Evolutionary conservation across 2,113 vertebrate species (phyloP).

Genomic region (Cyphomyrus plagiostoma): DNA sequence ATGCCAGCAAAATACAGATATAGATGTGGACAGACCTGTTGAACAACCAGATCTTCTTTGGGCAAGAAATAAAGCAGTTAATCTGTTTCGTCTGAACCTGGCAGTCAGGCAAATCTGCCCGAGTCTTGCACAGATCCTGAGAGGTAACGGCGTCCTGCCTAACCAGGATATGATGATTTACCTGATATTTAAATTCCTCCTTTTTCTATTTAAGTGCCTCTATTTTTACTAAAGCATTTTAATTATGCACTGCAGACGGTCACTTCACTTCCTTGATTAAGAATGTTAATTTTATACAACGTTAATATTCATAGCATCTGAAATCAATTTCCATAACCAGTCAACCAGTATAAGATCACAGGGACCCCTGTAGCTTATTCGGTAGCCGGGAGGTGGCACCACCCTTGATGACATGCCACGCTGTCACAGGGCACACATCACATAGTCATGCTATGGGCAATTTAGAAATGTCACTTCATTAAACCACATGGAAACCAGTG

Average conservation of each 20-base stretch:
- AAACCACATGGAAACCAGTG: background rate
- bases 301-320: background rate
- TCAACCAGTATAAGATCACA: background rate
- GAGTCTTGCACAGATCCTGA: conserved; percentile 53
- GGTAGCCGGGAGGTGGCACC: background rate
- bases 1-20: conserved; percentile 44
- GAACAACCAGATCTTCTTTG: conserved; percentile 46
- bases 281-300: background rate
- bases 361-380: background rate
- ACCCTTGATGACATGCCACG: background rate
- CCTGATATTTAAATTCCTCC: background rate
- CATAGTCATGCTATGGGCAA: background rate
- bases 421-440: background rate
- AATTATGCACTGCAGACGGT: background rate
- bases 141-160: conserved; percentile 59
- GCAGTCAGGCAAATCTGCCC: conserved; percentile 60
- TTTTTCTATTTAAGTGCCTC: background rate
- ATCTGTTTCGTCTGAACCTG: conserved; percentile 67
- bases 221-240: background rate
- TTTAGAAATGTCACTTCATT: background rate
- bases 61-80: conserved; percentile 48
- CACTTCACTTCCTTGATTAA: background rate
- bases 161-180: background rate
- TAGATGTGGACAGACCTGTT: conserved; percentile 37
- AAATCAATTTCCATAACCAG: background rate